Conservation (phyloP, 2,113 vertebrate genomes). For the Cisticola juncidis region DNA sequence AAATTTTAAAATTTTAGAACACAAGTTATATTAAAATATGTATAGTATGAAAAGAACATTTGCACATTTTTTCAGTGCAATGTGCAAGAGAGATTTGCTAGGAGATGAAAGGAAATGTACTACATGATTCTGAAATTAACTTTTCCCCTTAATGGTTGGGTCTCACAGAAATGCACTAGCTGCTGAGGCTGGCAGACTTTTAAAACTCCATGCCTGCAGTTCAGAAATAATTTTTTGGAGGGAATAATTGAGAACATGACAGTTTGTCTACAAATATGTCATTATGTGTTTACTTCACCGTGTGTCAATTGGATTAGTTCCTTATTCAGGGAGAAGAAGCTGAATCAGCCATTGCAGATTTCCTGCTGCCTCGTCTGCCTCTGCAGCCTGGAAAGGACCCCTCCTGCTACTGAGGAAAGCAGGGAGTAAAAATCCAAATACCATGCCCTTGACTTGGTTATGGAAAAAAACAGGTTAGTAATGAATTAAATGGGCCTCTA, state of each 20-base stretch:
- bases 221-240: slow-evolving; percentile 71
- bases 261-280: slow-evolving; percentile 79
- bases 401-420: slow-evolving; percentile 50
- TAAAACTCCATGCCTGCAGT: slow-evolving; percentile 37
- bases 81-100: slow-evolving; percentile 1
- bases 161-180: slow-evolving; percentile 54
- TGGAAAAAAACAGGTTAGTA: slow-evolving; percentile 19
- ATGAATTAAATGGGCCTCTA: slow-evolving; percentile 56
- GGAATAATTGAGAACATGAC: slow-evolving; percentile 70
- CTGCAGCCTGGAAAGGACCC: neutral
- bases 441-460: neutral
- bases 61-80: neutral
- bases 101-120: slow-evolving; percentile 30
- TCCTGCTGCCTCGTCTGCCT: slow-evolving; percentile 39
- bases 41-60: neutral
- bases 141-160: slow-evolving; percentile 36
- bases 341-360: slow-evolving; percentile 40
- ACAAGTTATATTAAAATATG: neutral
- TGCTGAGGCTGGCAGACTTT: slow-evolving; percentile 62
- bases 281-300: slow-evolving; percentile 69
- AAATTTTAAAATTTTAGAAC: neutral
- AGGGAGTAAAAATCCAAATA: slow-evolving; percentile 50
- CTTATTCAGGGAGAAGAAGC: slow-evolving; percentile 52
- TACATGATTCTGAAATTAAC: slow-evolving; percentile 52
- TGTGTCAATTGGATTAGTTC: slow-evolving; percentile 69